These are phyloP conservation scores for Polydesmus complanatus DNA, from an alignment of 2,888 invertebrate genomes.

Conservation along the genomic window DNA sequence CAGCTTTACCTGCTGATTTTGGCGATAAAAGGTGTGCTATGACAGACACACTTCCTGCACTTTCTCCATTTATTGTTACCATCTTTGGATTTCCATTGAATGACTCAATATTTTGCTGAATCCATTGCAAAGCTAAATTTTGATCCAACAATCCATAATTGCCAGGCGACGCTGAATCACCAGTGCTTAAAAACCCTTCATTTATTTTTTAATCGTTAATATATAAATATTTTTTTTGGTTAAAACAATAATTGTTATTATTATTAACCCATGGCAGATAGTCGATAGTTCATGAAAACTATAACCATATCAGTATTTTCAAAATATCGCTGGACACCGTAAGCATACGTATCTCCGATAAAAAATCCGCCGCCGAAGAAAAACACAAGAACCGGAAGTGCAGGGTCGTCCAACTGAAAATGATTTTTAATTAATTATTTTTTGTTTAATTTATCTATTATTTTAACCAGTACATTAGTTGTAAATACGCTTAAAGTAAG, in stretches of 20 bases:
- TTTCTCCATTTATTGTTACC: constrained; percentile 1
- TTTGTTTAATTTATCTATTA: no score
- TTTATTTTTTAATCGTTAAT: neutral
- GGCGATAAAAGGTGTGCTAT: neutral
- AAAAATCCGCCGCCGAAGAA: constrained; percentile 6
- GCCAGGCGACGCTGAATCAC: neutral
- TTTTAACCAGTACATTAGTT: neutral
- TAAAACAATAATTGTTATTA: no score
- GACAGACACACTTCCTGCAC: neutral
- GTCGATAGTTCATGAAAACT: constrained; percentile 12
- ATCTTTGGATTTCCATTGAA: neutral
- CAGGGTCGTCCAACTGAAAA: neutral
- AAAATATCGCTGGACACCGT: no score
- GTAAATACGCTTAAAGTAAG: constrained; percentile 13
- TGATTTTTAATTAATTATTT: no score
- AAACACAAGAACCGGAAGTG: constrained; percentile 2
- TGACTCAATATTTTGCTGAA: neutral
- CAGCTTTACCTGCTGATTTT: neutral
- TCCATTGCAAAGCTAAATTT: neutral
- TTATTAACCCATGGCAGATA: no score
- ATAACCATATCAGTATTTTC: constrained; percentile 9
- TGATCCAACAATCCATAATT: constrained; percentile 1
- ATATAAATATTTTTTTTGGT: neutral
- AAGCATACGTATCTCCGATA: no score
- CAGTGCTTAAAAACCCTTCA: no score